Evolutionary conservation across 1,140 invertebrate species (phyloP), one percentile per base, ranked within the genome.

Genomic region (Heliconius nattereri): DNA sequence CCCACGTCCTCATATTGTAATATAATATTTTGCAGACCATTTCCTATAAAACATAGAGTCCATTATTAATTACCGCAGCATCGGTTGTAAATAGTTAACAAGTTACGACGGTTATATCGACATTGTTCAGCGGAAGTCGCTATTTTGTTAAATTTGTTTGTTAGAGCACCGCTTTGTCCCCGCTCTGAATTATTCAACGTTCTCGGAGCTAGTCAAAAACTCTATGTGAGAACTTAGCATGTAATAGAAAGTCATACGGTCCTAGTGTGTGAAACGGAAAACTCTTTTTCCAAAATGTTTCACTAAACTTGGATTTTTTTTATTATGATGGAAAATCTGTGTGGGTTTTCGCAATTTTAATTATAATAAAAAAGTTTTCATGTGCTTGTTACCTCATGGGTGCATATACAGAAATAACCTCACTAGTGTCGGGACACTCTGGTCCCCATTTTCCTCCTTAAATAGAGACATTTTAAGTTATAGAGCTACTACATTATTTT

Each of bases 121-220:
- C 75, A 76, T 66, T 23, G 74, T 76, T 52, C 66, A 60, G 29
- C n/a, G 75, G 37, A 76, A 76, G 60, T 76, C 75, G 71, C 60
- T 71, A 76, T 76, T 76, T 76, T 70, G 60, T 76, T 76, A 66
- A 54, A 66, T 70, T 76, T 76, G 60, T 76, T 76, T 76, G 75
- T 54, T 37, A 23, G 60, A 70, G 75, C 75, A 70, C 45, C 75
- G 57, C 75, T 76, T 76, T 71, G 75, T 76, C 60, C 57, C 35
- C 37, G 11, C 60, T 37, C 60, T 76, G 75, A 76, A 76, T 76
- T 76, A 76, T 76, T 76, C 60, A 76, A 76, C 66, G 60, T n/a
- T 52, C 20, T 52, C 40, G 49, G 16, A 52, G 19, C 49, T 40
- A 76, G 75, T 76, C 75, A 76, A 76, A 75, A 76, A 76, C 75